Evolutionary conservation across 2,797 vertebrate species (phyloP), one percentile per base, ranked within the genome.

Genomic region (Halcyon smyrnensis): DNA sequence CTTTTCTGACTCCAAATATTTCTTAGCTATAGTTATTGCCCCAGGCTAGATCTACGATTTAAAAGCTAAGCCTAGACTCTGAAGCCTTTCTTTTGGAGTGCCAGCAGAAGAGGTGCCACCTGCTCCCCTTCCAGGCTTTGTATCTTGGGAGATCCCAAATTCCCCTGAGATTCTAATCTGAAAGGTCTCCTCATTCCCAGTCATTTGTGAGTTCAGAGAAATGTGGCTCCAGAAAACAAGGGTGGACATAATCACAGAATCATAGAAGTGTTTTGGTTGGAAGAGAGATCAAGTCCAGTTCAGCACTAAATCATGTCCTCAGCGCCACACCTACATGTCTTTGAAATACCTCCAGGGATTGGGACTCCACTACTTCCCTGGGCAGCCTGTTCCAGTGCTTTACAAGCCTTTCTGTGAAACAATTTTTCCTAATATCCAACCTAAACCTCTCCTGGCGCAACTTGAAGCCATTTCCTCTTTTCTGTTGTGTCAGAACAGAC

Each of bases 171-270:
- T 7, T 63, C 15, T 36, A 46, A 43, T 41, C 11, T 0, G 0
- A 81, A 91, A 74, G 9, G 5, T 70, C 12, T 69, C 11, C 23
- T 64, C 10, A 30, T 59, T 81, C 69, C 53, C 39, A 74, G 0
- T 2, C 17, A 21, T 37, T 39, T 68, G 30, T n/a, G 8, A 73
- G 28, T 23, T 0, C 5, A 75, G 53, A 39, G 4, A 15, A 12
- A 24, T 0, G 1, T 1, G 0, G 21, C 30, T 80, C 32, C 77
- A 75, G 57, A 37, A 84, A 68, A 34, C 2, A 23, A 21, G 0
- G 0, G 34, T 8, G 53, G 17, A 37, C 16, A 4, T 1, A 59
- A 9, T 59, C n/a, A 59, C 34, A 59, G 34, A 24, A 59, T 36
- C 57, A 59, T 24, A 57, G n/a, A 57, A 57, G 20, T 21, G 54